These are phyloP conservation scores for Spilarctia lutea DNA, from an alignment of 2,888 invertebrate genomes.

Conservation along the genomic window DNA sequence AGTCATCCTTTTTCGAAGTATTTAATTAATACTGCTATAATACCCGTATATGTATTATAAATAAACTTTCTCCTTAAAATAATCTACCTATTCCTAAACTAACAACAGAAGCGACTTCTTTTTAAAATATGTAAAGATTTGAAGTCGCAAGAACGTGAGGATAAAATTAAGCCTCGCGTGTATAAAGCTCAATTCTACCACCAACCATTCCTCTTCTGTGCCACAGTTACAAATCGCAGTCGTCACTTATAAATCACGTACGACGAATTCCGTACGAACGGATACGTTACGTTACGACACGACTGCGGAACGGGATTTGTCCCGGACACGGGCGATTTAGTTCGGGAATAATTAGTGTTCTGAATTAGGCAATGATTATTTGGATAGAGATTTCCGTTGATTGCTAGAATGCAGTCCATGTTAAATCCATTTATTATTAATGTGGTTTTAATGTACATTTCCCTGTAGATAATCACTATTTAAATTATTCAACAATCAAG, in stretches of 20 bases:
- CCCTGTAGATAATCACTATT: not conserved
- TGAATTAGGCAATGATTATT: constrained; percentile 9
- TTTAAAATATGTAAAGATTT: not conserved
- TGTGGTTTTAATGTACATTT: not conserved
- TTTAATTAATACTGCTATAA: too few species aligned
- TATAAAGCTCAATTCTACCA: not conserved
- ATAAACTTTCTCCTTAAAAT: too few species aligned
- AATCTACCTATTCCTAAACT: too few species aligned
- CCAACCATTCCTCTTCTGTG: not conserved
- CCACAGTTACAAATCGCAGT: constrained; percentile 9
- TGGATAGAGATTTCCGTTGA: not conserved
- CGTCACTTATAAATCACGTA: constrained; percentile 20
- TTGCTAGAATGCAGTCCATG: not conserved
- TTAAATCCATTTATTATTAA: not conserved
- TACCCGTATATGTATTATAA: too few species aligned
- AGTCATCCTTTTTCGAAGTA: too few species aligned
- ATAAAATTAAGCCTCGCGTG: not conserved
- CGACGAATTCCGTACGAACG: not conserved
- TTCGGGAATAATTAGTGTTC: constrained; percentile 6
- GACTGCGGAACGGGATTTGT: constrained; percentile 17
- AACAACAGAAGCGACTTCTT: too few species aligned
- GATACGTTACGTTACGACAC: not conserved
- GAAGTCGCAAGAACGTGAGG: not conserved
- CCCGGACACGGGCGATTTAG: constrained; percentile 3
- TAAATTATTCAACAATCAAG: not conserved